These are phyloP conservation scores for Drosophila anomalata DNA, from an alignment of 2,888 invertebrate genomes.

Conservation along the genomic window DNA sequence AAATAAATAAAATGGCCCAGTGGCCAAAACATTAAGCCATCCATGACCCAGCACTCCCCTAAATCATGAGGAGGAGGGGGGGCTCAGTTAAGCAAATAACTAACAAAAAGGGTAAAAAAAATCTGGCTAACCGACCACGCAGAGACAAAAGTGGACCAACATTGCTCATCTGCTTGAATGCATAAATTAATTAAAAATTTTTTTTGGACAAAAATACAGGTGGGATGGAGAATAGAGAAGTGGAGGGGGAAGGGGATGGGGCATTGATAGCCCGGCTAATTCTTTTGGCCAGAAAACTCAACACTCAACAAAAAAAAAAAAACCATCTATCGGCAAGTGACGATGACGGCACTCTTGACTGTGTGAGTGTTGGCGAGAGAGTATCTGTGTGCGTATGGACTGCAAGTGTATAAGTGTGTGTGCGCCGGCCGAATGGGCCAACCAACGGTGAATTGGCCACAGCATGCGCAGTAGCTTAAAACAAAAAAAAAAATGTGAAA, in stretches of 20 bases:
- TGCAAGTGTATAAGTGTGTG: conserved; percentile 53
- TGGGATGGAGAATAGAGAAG: conserved; percentile 12
- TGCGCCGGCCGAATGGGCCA: conserved; percentile 75
- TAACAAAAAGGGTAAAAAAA: not conserved
- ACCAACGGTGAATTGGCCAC: conserved; percentile 44
- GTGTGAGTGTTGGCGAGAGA: conserved; percentile 4
- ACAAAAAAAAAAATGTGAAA: conserved; percentile 2
- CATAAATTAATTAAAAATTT: conserved; percentile 19
- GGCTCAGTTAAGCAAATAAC: conserved; percentile 2
- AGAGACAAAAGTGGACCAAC: conserved; percentile 20
- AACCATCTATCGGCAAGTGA: conserved; percentile 9
- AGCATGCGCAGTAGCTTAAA: conserved; percentile 47
- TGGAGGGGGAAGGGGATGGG: too few relatives aligned
- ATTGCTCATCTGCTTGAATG: conserved; percentile 35
- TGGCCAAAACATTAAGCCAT: conserved; percentile 52
- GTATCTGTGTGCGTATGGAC: conserved; percentile 3
- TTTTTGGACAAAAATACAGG: conserved; percentile 11
- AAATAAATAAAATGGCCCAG: conserved; percentile 14
- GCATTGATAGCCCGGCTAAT: not conserved
- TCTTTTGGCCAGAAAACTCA: conserved; percentile 14
- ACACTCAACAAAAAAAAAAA: conserved; percentile 1
- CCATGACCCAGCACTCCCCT: conserved; percentile 42
- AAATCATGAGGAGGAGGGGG: conserved; percentile 1
- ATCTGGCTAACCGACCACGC: conserved; percentile 37
- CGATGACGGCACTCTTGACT: conserved; percentile 35